Evolutionary conservation across 2,797 vertebrate species (phyloP).

Genomic region (Cygnus olor): DNA sequence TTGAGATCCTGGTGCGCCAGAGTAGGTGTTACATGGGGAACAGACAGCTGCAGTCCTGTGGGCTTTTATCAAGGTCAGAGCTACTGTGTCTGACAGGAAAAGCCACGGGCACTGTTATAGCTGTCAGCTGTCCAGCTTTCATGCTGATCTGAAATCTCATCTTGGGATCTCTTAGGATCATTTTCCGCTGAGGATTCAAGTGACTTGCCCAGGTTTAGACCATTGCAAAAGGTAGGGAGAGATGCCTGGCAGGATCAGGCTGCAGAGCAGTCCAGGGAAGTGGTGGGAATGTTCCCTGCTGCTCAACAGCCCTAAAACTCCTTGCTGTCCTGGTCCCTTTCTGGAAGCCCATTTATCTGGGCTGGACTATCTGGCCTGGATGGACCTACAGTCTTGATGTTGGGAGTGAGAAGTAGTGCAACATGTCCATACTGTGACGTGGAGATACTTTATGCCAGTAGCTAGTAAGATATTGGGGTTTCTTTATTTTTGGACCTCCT

Average conservation of each 20-base stretch:
- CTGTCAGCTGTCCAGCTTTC: neutral
- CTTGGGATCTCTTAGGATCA: neutral
- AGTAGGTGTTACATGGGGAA: neutral
- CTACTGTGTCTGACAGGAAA: neutral
- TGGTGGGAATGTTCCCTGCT: neutral
- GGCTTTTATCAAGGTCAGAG: neutral
- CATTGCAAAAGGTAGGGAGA: neutral
- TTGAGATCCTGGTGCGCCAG: neutral
- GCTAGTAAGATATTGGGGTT: neutral
- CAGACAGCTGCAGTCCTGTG: neutral
- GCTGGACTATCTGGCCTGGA: neutral
- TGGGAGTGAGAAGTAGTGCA: neutral
- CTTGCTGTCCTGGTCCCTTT: neutral
- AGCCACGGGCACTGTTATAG: neutral
- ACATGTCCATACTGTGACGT: fast-evolving
- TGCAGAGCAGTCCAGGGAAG: neutral
- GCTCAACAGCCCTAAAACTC: neutral
- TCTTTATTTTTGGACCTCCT: neutral
- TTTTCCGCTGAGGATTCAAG: neutral
- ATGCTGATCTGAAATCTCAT: neutral
- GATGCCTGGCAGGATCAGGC: neutral
- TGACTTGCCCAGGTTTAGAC: neutral
- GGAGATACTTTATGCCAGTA: neutral
- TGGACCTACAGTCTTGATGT: neutral
- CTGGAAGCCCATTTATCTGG: neutral